A percentile compares a stretch with the other conserved stretches of the same genome.
Evolutionary conservation across 2,888 invertebrate genomes (phyloP).

Genomic region (Zaprionus lineosus): DNA sequence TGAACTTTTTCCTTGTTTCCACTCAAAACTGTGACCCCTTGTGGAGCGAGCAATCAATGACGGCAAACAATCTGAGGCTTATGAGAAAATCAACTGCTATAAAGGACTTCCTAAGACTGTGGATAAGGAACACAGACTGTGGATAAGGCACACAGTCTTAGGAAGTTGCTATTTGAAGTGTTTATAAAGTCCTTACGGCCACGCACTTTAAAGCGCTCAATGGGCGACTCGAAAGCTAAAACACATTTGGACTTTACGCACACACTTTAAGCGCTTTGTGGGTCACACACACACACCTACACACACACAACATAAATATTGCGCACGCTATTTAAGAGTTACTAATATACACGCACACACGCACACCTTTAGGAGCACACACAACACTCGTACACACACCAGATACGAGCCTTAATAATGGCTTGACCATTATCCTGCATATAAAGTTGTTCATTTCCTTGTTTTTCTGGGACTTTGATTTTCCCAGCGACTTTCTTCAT

Average conservation of each 20-base stretch:
- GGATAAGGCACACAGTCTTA: too few species aligned
- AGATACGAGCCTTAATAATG: constrained; percentile 59
- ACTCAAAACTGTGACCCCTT: too few species aligned
- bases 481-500: constrained; percentile 19
- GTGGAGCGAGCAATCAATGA: too few species aligned
- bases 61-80: too few species aligned
- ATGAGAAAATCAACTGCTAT: too few species aligned
- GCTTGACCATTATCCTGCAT: constrained; percentile 73
- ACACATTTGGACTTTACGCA: constrained; percentile 3
- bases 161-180: too few species aligned
- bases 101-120: too few species aligned
- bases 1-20: too few species aligned
- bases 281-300: constrained; percentile 3
- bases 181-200: too few species aligned
- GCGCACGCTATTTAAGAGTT: constrained; percentile 26
- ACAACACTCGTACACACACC: constrained; percentile 2
- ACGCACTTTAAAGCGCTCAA: too few species aligned
- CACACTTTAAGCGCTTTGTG: constrained; percentile 11
- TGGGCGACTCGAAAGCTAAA: too few species aligned
- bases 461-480: constrained; percentile 44
- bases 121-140: too few species aligned
- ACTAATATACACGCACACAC: constrained; percentile 8
- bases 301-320: constrained; percentile 26
- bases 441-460: constrained; percentile 74
- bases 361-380: not conserved